Evolutionary conservation across 2,888 invertebrate species (phyloP), one percentile per base, ranked within the genome.

Genomic region (Andrena chrysosceles): DNA sequence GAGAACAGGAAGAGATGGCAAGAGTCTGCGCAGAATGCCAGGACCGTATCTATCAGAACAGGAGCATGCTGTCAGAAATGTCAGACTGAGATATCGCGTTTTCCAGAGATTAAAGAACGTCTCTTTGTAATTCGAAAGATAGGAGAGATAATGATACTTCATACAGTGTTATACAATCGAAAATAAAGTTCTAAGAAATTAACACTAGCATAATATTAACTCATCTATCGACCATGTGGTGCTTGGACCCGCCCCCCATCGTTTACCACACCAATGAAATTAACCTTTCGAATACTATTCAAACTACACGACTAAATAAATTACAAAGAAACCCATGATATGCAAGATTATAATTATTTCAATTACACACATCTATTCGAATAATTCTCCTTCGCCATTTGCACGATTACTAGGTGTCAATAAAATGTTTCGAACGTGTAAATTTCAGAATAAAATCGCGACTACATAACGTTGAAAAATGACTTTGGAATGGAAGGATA

Each of bases 21-120:
- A 71, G 85, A 84, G 85, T 66, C 78, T 85, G 85, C 85, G 85
- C 85, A 81, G 81, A 85, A 84, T 78, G 76, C 26, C 85, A 81
- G 85, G 85, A 70, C 77, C 72, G 84, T 85, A 84, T 52, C 54
- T 69, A 60, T 16, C 23, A 73, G 59, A 69, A 42, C 59, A 35
- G 70, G 66, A 78, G 26, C 78, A 82, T 56, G 66, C 23, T 33
- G 29, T 64, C 20, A 68, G 20, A 16, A 31, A 23, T 23, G 0
- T 23, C 23, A 3, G 4, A n/a, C 6, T 20, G 16, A 5, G 49
- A 10, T 48, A 35, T 26, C 13, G 31, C 29, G 29, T 5, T 33
- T 52, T 6, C 48, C 2, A 33, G n/a, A 8, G 2, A 42, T 16
- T 42, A 42, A 4, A 10, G 56, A 23, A 20, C 20, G 23, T 13